These are phyloP conservation scores for Eretmochelys imbricata DNA, from an alignment of 2,113 vertebrate genomes.

Conservation along the genomic window DNA sequence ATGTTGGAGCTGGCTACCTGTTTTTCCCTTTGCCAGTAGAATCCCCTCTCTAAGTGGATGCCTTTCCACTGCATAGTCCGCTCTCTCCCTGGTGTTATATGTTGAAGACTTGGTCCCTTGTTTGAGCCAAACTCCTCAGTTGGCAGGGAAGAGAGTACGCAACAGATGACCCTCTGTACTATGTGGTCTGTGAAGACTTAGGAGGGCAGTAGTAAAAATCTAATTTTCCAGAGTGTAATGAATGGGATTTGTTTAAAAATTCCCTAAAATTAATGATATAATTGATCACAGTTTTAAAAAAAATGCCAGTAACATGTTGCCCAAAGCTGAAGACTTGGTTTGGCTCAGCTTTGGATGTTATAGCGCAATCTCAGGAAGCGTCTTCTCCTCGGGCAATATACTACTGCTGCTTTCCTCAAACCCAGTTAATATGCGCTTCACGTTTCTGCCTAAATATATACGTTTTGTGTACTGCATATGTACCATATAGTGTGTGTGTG, in stretches of 20 bases:
- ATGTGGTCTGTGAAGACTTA: not conserved
- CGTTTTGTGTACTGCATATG: not conserved
- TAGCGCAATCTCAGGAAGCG: not conserved
- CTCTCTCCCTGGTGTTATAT: not conserved
- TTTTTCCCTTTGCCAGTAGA: not conserved
- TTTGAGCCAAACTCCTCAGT: not conserved
- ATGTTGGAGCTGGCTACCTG: rapidly evolving
- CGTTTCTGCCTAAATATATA: not conserved
- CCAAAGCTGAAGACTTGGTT: not conserved
- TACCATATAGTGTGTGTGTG: rapidly evolving
- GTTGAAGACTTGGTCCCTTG: not conserved
- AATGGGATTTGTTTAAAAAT: not conserved
- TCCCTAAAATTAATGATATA: not conserved
- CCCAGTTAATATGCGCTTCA: not conserved
- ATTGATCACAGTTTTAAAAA: not conserved
- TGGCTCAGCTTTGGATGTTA: not conserved
- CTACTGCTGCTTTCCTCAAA: not conserved
- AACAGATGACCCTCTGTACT: not conserved
- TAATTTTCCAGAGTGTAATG: not conserved
- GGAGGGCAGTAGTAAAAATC: not conserved
- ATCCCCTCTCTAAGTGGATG: not conserved
- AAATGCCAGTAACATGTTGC: not conserved
- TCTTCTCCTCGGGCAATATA: not conserved
- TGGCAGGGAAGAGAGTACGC: not conserved
- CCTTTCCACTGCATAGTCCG: not conserved